Percentiles rank a stretch among this genome's conserved stretches.
Conservation (phyloP, 2,888 invertebrate species). For the Synanthedon andrenaeformis region DNA sequence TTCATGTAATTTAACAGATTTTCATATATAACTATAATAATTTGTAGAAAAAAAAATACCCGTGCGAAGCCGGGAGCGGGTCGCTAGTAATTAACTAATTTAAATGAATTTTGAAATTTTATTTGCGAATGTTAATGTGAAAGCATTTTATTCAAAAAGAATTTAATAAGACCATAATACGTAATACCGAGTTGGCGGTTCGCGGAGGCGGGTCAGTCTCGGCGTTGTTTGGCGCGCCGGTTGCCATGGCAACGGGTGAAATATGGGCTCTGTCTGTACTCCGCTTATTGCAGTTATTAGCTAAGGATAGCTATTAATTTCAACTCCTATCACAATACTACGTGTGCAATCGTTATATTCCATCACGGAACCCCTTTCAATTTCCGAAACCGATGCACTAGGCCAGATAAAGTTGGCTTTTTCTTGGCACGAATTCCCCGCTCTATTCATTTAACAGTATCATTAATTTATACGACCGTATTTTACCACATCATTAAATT, state of each 20-base stretch:
- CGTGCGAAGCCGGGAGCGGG: too few relatives aligned
- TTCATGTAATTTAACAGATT: too few relatives aligned
- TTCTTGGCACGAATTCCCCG: constrained; percentile 8
- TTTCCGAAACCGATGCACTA: constrained; percentile 9
- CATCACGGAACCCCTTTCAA: constrained; percentile 12
- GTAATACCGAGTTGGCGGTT: not conserved
- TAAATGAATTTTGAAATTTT: too few relatives aligned
- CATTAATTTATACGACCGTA: not conserved
- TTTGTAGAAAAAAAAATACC: too few relatives aligned
- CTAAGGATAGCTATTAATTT: constrained; percentile 55
- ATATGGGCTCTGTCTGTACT: constrained; percentile 54
- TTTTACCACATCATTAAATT: not conserved
- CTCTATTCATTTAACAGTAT: not conserved
- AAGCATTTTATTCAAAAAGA: too few relatives aligned
- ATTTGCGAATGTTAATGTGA: too few relatives aligned
- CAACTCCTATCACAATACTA: constrained; percentile 25
- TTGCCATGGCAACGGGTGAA: constrained; percentile 56
- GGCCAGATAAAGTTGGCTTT: constrained; percentile 8
- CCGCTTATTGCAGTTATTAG: constrained; percentile 53
- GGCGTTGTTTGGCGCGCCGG: constrained; percentile 52
- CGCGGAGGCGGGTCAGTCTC: constrained; percentile 1
- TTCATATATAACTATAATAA: too few relatives aligned
- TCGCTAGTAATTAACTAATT: too few relatives aligned
- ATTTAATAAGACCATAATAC: too few relatives aligned
- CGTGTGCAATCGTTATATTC: constrained; percentile 23